Percentiles rank a stretch among this genome's conserved stretches.
phyloP scores from a whole-genome alignment of 2,888 invertebrate species.

The Ormia ochracea region DNA sequence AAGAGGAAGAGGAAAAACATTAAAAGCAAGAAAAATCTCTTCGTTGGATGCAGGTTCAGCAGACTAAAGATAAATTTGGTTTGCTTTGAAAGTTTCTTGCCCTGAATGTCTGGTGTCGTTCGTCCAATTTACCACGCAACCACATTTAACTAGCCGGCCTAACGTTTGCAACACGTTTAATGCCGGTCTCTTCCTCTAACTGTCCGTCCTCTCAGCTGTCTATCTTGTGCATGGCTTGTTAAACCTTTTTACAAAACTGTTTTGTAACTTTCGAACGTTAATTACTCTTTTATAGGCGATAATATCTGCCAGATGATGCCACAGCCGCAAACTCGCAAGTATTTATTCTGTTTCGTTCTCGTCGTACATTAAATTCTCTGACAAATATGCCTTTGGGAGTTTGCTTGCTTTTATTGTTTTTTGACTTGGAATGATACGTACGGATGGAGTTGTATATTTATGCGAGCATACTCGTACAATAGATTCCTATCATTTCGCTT shows the following conservation, averaged over 20 bases:
- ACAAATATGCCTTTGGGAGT: constrained; percentile 56
- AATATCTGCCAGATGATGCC: constrained; percentile 64
- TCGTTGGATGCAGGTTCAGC: background rate
- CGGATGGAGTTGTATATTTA: background rate
- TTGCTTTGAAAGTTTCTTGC: constrained; percentile 22
- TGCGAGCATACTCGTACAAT: background rate
- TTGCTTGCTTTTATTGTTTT: background rate
- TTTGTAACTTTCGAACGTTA: constrained; percentile 63
- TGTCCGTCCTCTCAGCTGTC: constrained; percentile 14
- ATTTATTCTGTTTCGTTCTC: background rate
- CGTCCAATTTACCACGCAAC: background rate
- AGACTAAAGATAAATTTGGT: constrained; percentile 34
- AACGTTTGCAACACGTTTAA: constrained; percentile 9
- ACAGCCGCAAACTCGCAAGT: constrained; percentile 24
- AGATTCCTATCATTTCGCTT: constrained; percentile 34
- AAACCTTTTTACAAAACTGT: constrained; percentile 56
- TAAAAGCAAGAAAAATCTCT: background rate
- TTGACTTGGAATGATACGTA: constrained; percentile 6
- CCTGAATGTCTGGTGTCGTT: constrained; percentile 24
- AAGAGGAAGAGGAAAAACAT: too few relatives aligned
- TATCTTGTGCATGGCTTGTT: constrained; percentile 43
- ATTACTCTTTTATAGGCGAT: constrained; percentile 66
- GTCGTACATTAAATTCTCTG: constrained; percentile 23
- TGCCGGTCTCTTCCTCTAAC: background rate
- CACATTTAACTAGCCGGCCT: background rate